A percentile compares a stretch with the other conserved stretches of the same genome.
phyloP scores from a whole-genome alignment of 1,140 invertebrate species.

The Rhopalosiphum maidis region DNA sequence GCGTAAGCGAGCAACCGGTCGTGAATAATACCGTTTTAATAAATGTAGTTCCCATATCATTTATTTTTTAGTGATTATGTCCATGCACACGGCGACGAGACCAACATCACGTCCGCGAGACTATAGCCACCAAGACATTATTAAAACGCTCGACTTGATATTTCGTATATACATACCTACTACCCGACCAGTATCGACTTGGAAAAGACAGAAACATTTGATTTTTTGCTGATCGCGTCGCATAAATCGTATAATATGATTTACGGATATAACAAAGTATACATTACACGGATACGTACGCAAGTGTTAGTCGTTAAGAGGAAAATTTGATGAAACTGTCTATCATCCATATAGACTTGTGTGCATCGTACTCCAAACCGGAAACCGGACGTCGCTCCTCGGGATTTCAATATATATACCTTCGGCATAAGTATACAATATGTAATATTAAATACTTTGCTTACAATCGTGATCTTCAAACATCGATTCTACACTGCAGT shows the following conservation, averaged over 20 bases:
- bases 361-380: not conserved
- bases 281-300: not conserved
- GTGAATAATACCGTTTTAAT: constrained; percentile 2
- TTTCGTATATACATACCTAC: too few relatives aligned
- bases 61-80: too few relatives aligned
- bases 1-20: not conserved
- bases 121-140: too few relatives aligned
- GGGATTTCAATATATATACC: not conserved
- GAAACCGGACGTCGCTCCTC: not conserved
- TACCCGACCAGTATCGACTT: not conserved
- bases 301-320: not conserved
- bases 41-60: not conserved
- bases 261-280: not conserved
- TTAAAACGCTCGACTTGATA: not conserved
- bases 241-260: not conserved
- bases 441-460: not conserved
- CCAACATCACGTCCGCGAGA: too few relatives aligned
- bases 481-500: not conserved
- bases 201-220: not conserved
- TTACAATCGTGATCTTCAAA: not conserved
- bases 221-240: not conserved
- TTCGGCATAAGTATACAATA: not conserved
- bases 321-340: not conserved
- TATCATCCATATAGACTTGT: not conserved
- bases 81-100: too few relatives aligned